Percentiles rank a stretch among this genome's conserved stretches.
Evolutionary conservation across 53 echinoderm and acorn worm genomes (phyloP).

Genomic region (Holothuria leucospilota): DNA sequence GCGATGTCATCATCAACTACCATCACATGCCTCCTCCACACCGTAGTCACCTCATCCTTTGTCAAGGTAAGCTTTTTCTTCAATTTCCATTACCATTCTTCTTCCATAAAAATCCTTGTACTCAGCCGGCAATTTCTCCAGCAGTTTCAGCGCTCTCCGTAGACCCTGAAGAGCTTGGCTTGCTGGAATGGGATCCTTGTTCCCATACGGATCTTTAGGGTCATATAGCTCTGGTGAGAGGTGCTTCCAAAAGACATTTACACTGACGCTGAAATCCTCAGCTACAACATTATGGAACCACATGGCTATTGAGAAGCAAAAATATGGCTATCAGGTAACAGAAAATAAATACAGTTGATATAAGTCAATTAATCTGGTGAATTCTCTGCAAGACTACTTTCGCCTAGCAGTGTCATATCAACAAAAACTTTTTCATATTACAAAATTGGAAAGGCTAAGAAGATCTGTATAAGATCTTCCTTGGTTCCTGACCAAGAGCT

Average conservation of each 20-base stretch:
- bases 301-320: constrained; percentile 65
- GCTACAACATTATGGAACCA: constrained; percentile 99
- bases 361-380: too few relatives aligned
- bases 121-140: constrained; percentile 87
- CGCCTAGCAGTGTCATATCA: too few relatives aligned
- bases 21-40: constrained; percentile 8
- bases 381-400: too few relatives aligned
- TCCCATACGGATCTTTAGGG: constrained; percentile 92
- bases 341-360: too few relatives aligned
- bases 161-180: constrained; percentile 89
- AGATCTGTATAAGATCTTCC: too few relatives aligned
- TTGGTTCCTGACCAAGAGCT: too few relatives aligned
- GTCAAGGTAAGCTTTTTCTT: constrained; percentile 69
- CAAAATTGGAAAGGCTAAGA: too few relatives aligned
- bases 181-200: constrained; percentile 94
- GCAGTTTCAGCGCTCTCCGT: constrained; percentile 80
- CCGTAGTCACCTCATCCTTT: constrained; percentile 3
- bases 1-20: too few relatives aligned
- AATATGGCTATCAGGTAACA: not conserved
- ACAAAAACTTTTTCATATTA: too few relatives aligned
- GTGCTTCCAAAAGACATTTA: constrained; percentile 95
- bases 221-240: constrained; percentile 82
- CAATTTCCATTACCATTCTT: constrained; percentile 86
- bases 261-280: constrained; percentile 93
- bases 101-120: constrained; percentile 98